Percentiles rank a stretch among this genome's conserved stretches.
Evolutionary conservation across 1,140 invertebrate species (phyloP).

Genomic region (Lepidurus packardi): DNA sequence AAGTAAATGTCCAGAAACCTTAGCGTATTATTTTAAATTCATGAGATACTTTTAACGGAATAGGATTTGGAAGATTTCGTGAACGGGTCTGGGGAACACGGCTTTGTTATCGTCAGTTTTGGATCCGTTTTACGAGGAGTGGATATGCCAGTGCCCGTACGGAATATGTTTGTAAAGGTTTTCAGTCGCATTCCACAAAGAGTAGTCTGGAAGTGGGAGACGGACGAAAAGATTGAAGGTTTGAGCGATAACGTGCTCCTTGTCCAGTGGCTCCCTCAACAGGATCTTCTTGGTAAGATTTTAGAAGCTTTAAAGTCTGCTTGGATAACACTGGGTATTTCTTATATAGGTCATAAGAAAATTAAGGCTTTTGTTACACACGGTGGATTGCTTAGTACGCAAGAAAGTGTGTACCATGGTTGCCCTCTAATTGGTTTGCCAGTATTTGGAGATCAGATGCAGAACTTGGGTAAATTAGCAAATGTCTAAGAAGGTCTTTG

Average conservation of each 20-base stretch:
- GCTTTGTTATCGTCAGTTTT: constrained; percentile 58
- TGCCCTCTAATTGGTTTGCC: constrained; percentile 49
- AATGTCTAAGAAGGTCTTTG: not conserved
- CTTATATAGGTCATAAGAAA: constrained; percentile 41
- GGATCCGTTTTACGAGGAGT: constrained; percentile 67
- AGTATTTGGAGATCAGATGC: constrained; percentile 45
- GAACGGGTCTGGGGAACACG: constrained; percentile 43
- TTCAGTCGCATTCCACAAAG: constrained; percentile 49
- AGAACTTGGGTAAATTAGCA: constrained; percentile 35
- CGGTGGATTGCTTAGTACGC: constrained; percentile 46
- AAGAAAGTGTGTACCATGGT: constrained; percentile 47
- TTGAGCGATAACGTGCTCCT: constrained; percentile 38
- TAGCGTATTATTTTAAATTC: not conserved
- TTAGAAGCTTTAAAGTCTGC: constrained; percentile 43
- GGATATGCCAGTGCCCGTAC: constrained; percentile 63
- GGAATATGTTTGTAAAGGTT: constrained; percentile 50
- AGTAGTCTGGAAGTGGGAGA: constrained; percentile 50
- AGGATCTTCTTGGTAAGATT: constrained; percentile 41
- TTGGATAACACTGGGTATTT: not conserved
- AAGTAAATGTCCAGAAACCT: constrained; percentile 37
- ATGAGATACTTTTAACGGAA: not conserved
- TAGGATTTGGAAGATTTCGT: constrained; percentile 39
- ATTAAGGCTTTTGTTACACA: constrained; percentile 45
- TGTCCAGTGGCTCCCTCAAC: constrained; percentile 42
- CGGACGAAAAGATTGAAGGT: constrained; percentile 40